Evolutionary conservation across 2,888 invertebrate genomes (phyloP).

Genomic region (Mythimna loreyi): DNA sequence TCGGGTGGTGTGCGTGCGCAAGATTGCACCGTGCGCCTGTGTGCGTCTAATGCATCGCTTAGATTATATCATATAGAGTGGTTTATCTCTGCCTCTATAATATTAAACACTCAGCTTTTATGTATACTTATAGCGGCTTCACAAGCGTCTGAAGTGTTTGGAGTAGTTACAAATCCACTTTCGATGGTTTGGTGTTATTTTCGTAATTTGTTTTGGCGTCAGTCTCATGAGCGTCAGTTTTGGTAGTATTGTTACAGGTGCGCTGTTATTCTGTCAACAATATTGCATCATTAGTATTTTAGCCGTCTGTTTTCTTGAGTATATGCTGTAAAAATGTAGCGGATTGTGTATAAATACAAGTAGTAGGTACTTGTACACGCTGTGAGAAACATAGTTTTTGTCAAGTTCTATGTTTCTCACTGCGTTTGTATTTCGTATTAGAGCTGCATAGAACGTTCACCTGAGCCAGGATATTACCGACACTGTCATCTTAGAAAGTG

Average conservation of each 20-base stretch:
- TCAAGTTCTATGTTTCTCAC: not conserved
- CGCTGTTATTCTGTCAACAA: not conserved
- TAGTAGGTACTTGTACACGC: too few relatives aligned
- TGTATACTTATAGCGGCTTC: slow-evolving; percentile 37
- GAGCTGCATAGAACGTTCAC: not conserved
- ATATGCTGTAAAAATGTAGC: not conserved
- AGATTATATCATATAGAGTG: slow-evolving; percentile 83
- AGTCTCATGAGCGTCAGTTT: not conserved
- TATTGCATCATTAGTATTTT: not conserved
- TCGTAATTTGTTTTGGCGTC: slow-evolving; percentile 4
- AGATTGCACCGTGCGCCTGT: slow-evolving; percentile 75
- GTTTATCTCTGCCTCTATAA: slow-evolving; percentile 50
- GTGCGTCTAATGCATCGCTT: slow-evolving; percentile 86
- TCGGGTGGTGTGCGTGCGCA: slow-evolving; percentile 70
- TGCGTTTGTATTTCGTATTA: not conserved
- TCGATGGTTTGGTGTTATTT: slow-evolving; percentile 42
- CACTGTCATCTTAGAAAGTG: slow-evolving; percentile 20
- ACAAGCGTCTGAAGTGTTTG: slow-evolving; percentile 38
- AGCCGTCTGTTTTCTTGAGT: not conserved
- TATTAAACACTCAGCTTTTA: slow-evolving; percentile 48
- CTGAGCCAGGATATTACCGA: slow-evolving; percentile 2
- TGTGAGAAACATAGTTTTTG: too few relatives aligned
- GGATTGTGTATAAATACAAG: not conserved
- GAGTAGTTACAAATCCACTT: slow-evolving; percentile 43
- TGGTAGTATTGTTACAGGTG: not conserved